Base-by-base conservation (phyloP, 2,797 vertebrate species). In the Myotis planiceps region DNA sequence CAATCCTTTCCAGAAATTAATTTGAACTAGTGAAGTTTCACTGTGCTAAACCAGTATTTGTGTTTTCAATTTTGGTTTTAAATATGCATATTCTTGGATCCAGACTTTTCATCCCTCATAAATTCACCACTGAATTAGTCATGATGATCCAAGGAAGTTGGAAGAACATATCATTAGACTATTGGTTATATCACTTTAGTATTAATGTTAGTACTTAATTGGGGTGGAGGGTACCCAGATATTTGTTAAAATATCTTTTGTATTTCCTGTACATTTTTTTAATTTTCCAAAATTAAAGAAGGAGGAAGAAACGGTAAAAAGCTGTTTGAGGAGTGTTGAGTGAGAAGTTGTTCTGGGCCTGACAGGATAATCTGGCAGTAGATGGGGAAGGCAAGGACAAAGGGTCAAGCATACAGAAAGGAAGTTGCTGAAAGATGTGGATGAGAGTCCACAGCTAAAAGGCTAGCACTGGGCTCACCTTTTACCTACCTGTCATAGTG, bases 51-150 rank as follows among this genome's bases (percentile, higher is more conserved):
- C 27, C 83, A 55, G 71, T 45, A n/a, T n/a, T 96, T 85, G 34
- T 55, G 49, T 34, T 88, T 92, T 92, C 42, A 72, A 15, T 88
- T 92, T 88, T 69, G n/a, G 21, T 53, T 55, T 90, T 74, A 80
- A 82, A 82, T 55, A 42, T 25, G 19, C 27, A 34, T 84, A 25
- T 80, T 89, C 32, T 85, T 89, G 71, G 45, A 94, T 60, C 13
- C 60, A 76, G 18, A 85, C 34, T 78, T 74, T 42, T 74, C 63
- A 58, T 25, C 32, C 7, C 39, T 25, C 66, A 32, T 79, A 60
- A 94, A 78, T 60, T 91, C 3, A 42, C 58, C 66, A 49, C 23
- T 29, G 18, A 14, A 29, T 55, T 79, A 42, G 51, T 80, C n/a
- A 18, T 80, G 12, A 88, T 34, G 16, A 87, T 65, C 53, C 23